Conservation (phyloP, 2,888 invertebrate genomes). For the Lagria hirta region DNA sequence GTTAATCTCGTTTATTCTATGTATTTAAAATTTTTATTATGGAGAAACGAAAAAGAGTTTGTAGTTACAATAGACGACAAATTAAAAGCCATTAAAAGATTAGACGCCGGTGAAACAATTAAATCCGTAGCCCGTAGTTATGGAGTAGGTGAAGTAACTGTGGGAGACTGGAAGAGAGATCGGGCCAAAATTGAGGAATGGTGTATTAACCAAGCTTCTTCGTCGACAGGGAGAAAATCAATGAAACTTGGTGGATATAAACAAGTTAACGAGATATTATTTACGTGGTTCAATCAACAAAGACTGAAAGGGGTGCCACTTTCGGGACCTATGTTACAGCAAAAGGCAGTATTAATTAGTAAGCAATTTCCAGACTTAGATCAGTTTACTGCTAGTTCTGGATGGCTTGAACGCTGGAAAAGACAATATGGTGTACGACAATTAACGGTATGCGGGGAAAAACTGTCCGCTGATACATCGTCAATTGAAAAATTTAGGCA, state of each 20-base stretch:
- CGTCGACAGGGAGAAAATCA: too few relatives aligned
- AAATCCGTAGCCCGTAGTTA: too few relatives aligned
- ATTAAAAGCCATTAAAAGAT: too few relatives aligned
- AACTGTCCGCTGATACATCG: slow-evolving; percentile 26
- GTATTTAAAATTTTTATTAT: too few relatives aligned
- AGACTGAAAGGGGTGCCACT: slow-evolving; percentile 4
- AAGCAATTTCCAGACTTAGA: slow-evolving; percentile 10
- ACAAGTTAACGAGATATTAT: slow-evolving; percentile 3
- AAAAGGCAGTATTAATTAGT: slow-evolving; percentile 13
- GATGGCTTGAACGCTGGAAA: slow-evolving; percentile 28
- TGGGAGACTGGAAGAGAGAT: too few relatives aligned
- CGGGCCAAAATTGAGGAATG: too few relatives aligned
- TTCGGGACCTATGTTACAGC: slow-evolving; percentile 13
- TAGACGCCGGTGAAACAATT: too few relatives aligned
- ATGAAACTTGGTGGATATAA: slow-evolving; percentile 6
- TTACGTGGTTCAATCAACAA: slow-evolving; percentile 11
- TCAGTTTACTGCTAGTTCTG: slow-evolving; percentile 13
- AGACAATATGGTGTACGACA: slow-evolving; percentile 24
- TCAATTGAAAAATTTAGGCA: slow-evolving; percentile 17
- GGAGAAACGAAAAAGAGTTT: too few relatives aligned
- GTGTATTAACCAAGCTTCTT: too few relatives aligned
- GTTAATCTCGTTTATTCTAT: too few relatives aligned
- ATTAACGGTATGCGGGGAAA: slow-evolving; percentile 24
- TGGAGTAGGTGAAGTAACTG: too few relatives aligned
- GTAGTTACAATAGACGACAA: too few relatives aligned